phyloP scores from a whole-genome alignment of 2,888 invertebrate species.

The Cancer borealis region DNA sequence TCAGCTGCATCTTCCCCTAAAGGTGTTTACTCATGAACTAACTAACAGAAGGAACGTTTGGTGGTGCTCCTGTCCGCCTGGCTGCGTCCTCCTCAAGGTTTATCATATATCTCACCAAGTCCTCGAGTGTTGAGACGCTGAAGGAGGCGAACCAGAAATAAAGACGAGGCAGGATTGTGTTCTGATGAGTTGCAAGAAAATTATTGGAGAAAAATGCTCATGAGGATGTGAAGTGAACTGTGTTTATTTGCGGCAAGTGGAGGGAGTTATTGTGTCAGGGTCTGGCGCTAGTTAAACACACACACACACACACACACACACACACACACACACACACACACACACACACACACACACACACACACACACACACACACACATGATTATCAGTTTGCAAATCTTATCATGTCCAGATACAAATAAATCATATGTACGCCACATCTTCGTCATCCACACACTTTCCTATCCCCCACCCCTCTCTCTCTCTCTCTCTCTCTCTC shows the following conservation, averaged over 20 bases:
- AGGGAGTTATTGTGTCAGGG: slow-evolving; percentile 37
- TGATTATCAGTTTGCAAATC: not conserved
- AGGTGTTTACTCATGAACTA: not conserved
- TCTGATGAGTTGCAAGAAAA: not conserved
- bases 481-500: slow-evolving; percentile 16
- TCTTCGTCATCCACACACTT: not conserved
- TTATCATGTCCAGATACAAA: not conserved
- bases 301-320: slow-evolving; percentile 37
- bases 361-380: not conserved
- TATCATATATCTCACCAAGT: not conserved
- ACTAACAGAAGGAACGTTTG: not conserved
- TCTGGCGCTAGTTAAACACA: slow-evolving; percentile 6
- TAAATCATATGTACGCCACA: not conserved
- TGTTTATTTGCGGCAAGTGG: slow-evolving; percentile 37
- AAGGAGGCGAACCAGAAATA: not conserved
- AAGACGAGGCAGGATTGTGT: not conserved
- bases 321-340: slow-evolving; percentile 24
- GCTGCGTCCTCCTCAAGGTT: not conserved
- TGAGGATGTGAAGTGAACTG: slow-evolving; percentile 24
- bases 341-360: not conserved
- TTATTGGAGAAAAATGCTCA: not conserved
- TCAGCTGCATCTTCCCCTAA: not conserved
- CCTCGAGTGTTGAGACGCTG: slow-evolving; percentile 29
- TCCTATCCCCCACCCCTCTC: no score
- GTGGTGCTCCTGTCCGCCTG: not conserved